Conservation (phyloP, 1,140 invertebrate species). For the Zaprionus ornatus region DNA sequence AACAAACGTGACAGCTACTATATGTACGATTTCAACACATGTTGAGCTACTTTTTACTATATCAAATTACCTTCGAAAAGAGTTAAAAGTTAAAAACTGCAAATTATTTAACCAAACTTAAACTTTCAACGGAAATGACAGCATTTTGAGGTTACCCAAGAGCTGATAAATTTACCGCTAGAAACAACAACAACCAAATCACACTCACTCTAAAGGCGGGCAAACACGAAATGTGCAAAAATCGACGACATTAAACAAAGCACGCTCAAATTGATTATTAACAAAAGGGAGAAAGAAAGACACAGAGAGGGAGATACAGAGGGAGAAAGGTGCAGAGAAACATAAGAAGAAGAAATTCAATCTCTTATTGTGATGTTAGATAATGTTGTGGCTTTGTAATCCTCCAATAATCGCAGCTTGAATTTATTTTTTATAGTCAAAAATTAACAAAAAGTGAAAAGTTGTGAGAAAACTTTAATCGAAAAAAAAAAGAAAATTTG, state of each 20-base stretch:
- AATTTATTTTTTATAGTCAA: constrained; percentile 50
- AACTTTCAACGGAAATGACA: constrained; percentile 74
- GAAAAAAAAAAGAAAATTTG: constrained; percentile 26
- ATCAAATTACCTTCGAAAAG: constrained; percentile 8
- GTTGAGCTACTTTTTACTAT: background rate
- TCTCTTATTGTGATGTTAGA: constrained; percentile 33
- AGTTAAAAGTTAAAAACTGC: constrained; percentile 1
- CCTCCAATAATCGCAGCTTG: constrained; percentile 36
- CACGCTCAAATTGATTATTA: constrained; percentile 26
- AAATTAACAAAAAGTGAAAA: constrained; percentile 70
- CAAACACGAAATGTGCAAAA: constrained; percentile 54
- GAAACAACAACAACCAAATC: constrained; percentile 20
- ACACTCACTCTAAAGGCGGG: constrained; percentile 25
- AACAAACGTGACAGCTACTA: background rate
- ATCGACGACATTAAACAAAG: constrained; percentile 30
- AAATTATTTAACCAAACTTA: constrained; percentile 45
- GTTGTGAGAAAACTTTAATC: constrained; percentile 62
- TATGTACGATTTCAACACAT: background rate
- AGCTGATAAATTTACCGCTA: constrained; percentile 56
- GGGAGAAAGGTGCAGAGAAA: background rate
- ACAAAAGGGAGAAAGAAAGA: constrained; percentile 12
- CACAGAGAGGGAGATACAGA: background rate
- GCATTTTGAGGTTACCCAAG: constrained; percentile 63
- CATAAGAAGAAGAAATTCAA: constrained; percentile 25
- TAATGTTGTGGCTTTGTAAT: constrained; percentile 41